Conservation (phyloP, 2,113 vertebrate species). For the Xiphophorus hellerii region DNA sequence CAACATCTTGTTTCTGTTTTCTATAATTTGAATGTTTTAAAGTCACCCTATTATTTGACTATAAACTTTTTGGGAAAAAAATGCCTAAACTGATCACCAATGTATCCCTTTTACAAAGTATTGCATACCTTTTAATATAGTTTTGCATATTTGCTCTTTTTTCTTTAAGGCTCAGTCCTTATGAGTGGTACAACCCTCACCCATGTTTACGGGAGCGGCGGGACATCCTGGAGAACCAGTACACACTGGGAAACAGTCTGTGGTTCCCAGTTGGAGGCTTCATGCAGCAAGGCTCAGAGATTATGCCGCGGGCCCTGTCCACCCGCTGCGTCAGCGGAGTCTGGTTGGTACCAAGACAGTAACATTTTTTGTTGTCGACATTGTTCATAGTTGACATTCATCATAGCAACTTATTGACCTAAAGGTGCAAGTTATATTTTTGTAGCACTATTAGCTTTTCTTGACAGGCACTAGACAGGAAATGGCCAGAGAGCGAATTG, state of each 20-base stretch:
- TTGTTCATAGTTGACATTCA: neutral
- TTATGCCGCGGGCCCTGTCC: slow-evolving; percentile 91
- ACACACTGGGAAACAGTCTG: slow-evolving; percentile 92
- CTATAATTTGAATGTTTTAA: too few species aligned
- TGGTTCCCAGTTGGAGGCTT: slow-evolving; percentile 95
- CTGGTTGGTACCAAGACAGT: slow-evolving; percentile 82
- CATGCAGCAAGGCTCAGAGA: slow-evolving; percentile 95
- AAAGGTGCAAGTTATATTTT: neutral
- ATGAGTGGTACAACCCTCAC: slow-evolving; percentile 95
- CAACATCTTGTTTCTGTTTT: too few species aligned
- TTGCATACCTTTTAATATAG: too few species aligned
- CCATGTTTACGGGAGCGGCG: slow-evolving; percentile 86
- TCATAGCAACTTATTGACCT: neutral
- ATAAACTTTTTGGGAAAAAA: too few species aligned
- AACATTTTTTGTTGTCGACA: neutral
- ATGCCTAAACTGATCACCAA: too few species aligned
- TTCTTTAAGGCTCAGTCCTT: slow-evolving; percentile 85
- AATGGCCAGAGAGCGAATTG: neutral
- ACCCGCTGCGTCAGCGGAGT: slow-evolving; percentile 94
- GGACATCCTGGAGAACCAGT: slow-evolving; percentile 92
- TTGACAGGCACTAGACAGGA: neutral
- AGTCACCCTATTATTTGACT: too few species aligned
- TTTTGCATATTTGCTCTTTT: neutral
- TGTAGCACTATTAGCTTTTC: neutral
- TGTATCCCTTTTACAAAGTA: too few species aligned